A percentile compares a stretch with the other conserved stretches of the same genome.
Evolutionary conservation across 2,888 invertebrate species (phyloP).

Genomic region (Blastobasis lacticolella): DNA sequence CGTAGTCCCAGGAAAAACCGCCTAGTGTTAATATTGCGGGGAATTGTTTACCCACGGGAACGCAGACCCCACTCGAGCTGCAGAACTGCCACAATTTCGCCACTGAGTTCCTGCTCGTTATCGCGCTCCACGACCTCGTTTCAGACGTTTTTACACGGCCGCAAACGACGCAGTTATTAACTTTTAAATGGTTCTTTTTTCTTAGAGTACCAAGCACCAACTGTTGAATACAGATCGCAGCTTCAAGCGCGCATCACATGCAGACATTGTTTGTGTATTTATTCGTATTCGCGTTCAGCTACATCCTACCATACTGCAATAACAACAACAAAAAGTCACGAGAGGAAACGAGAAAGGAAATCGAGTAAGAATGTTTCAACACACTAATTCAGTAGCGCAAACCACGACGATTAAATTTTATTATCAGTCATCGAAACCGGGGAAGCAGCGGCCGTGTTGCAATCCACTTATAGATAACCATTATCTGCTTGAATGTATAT

Average conservation of each 20-base stretch:
- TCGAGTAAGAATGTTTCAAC: conserved; percentile 5
- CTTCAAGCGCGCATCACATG: no score
- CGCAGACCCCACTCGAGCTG: conserved; percentile 19
- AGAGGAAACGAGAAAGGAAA: conserved; percentile 6
- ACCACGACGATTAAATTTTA: conserved; percentile 13
- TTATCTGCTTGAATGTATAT: conserved; percentile 15
- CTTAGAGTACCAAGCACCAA: conserved; percentile 1
- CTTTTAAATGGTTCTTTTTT: conserved; percentile 39
- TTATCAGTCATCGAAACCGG: conserved; percentile 21
- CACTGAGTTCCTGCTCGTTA: conserved; percentile 54
- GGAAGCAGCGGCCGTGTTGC: conserved; percentile 21
- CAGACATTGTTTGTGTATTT: no score
- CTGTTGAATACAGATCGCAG: neutral
- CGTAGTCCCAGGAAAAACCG: neutral
- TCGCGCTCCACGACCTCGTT: conserved; percentile 57
- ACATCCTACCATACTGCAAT: neutral
- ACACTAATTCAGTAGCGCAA: conserved; percentile 1
- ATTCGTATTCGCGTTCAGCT: neutral
- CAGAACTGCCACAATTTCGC: conserved; percentile 24
- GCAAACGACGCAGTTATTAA: conserved; percentile 46
- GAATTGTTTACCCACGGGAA: conserved; percentile 24
- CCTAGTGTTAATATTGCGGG: conserved; percentile 20
- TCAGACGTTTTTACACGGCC: conserved; percentile 48
- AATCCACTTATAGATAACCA: conserved; percentile 28
- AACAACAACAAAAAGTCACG: neutral